These are phyloP conservation scores for Rhabdomys pumilio DNA, from an alignment of 2,797 vertebrate genomes.

Conservation along the genomic window DNA sequence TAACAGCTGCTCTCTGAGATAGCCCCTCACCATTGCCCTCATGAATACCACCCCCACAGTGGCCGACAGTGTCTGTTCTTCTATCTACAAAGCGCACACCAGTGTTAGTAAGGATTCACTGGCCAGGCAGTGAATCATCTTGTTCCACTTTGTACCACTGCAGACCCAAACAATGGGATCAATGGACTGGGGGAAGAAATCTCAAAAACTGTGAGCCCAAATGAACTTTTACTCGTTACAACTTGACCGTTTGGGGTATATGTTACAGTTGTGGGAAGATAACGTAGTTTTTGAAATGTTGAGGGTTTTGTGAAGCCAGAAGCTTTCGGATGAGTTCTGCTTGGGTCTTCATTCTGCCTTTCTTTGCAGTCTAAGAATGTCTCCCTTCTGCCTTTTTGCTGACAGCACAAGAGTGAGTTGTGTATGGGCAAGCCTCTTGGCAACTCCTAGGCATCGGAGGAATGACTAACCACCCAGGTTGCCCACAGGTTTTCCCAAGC, in stretches of 20 bases:
- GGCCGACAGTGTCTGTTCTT: not conserved
- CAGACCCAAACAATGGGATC: not conserved
- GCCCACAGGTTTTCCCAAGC: slow-evolving; percentile 26
- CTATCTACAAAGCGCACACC: not conserved
- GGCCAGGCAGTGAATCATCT: not conserved
- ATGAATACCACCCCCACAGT: not conserved
- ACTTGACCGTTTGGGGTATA: not conserved
- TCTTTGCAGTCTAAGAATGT: not conserved
- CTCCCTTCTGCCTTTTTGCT: not conserved
- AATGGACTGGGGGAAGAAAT: not conserved
- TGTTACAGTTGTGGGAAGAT: not conserved
- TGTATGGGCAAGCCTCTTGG: slow-evolving; percentile 40
- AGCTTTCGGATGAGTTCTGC: not conserved
- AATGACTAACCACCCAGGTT: slow-evolving; percentile 57
- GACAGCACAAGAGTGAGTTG: not conserved
- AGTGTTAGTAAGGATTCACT: too few relatives aligned
- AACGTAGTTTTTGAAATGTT: not conserved
- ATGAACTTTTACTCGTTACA: not conserved
- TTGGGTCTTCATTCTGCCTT: not conserved
- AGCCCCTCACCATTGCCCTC: not conserved
- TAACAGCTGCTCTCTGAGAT: not conserved
- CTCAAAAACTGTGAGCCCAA: not conserved
- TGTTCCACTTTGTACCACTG: not conserved
- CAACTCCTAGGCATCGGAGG: not conserved
- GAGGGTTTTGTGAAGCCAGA: not conserved